These are phyloP conservation scores for Morbakka virulenta DNA, from an alignment of 30 jellyfish, hydroid and myxozoan genomes.

Conservation along the genomic window DNA sequence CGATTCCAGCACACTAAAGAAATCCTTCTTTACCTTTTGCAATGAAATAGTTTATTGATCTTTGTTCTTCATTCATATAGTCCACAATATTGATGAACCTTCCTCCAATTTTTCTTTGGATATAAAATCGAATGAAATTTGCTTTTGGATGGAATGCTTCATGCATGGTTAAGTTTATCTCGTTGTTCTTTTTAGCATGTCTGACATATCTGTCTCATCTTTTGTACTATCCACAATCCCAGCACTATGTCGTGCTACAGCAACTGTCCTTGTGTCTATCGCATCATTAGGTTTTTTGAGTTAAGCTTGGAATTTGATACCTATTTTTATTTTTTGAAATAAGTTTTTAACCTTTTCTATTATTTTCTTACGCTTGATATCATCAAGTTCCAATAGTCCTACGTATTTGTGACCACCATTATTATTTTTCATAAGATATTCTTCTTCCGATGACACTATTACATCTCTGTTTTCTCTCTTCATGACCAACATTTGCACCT, in stretches of 20 bases:
- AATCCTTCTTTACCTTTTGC: conserved; percentile 8
- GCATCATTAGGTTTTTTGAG: conserved; percentile 1
- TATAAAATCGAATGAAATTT: conserved; percentile 9
- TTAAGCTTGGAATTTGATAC: conserved; percentile 16
- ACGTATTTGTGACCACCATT: conserved; percentile 5
- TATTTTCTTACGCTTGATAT: too few species aligned
- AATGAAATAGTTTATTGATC: neutral
- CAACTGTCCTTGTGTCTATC: conserved; percentile 35
- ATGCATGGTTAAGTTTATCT: too few species aligned
- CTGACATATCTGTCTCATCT: conserved; percentile 22
- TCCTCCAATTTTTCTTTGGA: conserved; percentile 26
- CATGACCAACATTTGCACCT: too few species aligned
- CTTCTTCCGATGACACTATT: conserved; percentile 20
- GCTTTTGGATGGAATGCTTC: conserved; percentile 25
- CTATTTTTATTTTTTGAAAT: neutral
- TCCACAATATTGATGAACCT: conserved; percentile 2
- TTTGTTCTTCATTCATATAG: too few species aligned
- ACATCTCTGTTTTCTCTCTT: conserved; percentile 35
- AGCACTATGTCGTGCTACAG: conserved; percentile 23
- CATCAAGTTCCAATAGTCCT: conserved; percentile 4
- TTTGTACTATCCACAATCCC: conserved; percentile 13
- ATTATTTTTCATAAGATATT: conserved; percentile 8
- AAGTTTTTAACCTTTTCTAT: conserved; percentile 20
- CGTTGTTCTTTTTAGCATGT: too few species aligned
- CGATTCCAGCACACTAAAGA: neutral